Evolutionary conservation across 2,888 invertebrate genomes (phyloP).

Genomic region (Aelia acuminata): DNA sequence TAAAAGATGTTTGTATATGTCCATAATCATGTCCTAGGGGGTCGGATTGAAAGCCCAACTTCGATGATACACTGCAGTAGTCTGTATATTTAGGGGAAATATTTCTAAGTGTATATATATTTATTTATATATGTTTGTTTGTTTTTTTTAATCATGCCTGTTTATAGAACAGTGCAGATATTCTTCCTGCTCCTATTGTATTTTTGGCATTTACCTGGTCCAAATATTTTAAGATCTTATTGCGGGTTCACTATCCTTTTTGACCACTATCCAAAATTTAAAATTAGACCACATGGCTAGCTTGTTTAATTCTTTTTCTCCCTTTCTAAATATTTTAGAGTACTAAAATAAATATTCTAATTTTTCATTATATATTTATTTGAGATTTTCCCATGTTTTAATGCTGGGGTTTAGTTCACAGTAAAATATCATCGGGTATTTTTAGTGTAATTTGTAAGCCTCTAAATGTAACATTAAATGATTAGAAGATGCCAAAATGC

Average conservation of each 20-base stretch:
- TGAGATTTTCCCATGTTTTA: no score
- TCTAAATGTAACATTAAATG: no score
- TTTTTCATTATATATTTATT: no score
- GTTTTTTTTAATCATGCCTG: background rate
- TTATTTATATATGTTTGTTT: background rate
- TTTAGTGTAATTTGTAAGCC: no score
- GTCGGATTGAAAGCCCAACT: no score
- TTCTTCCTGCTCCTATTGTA: conserved; percentile 32
- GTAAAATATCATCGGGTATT: no score
- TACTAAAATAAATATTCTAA: background rate
- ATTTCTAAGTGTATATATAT: background rate
- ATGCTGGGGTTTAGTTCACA: no score
- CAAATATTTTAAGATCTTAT: conserved; percentile 35
- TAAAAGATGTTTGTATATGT: no score
- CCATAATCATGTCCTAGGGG: no score
- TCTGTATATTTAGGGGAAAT: no score
- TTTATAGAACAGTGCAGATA: background rate
- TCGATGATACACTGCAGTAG: no score
- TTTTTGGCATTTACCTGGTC: conserved; percentile 38
- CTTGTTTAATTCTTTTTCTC: background rate
- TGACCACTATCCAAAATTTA: conserved; percentile 25
- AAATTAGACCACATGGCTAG: background rate
- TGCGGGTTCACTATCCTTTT: conserved; percentile 39
- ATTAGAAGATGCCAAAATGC: no score
- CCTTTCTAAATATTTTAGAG: background rate